These are phyloP conservation scores for Notodonta ziczac DNA, from an alignment of 2,888 invertebrate species.

Conservation along the genomic window DNA sequence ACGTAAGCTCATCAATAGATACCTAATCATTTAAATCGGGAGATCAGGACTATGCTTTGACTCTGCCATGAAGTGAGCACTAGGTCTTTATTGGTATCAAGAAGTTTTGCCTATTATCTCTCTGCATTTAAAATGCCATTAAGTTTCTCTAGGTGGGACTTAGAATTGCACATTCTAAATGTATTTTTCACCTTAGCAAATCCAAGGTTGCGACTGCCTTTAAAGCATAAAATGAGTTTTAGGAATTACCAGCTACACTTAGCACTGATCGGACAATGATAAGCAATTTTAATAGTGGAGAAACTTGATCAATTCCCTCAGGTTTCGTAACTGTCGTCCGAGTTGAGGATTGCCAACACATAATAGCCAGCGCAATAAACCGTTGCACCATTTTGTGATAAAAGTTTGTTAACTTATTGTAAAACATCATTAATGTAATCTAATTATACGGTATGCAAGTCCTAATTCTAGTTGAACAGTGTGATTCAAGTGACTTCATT, in stretches of 20 bases:
- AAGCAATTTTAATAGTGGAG: not conserved
- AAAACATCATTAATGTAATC: too few relatives aligned
- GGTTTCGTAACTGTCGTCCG: constrained; percentile 2
- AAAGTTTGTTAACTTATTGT: constrained; percentile 1
- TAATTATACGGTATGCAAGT: too few relatives aligned
- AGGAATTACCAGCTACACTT: not conserved
- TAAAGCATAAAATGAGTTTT: not conserved
- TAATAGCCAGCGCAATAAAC: constrained; percentile 1
- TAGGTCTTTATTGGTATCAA: too few relatives aligned
- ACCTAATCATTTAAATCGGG: too few relatives aligned
- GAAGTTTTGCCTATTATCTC: too few relatives aligned
- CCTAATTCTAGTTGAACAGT: too few relatives aligned
- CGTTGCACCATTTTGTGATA: constrained; percentile 1
- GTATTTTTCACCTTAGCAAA: not conserved
- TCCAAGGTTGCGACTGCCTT: not conserved
- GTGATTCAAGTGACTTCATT: too few relatives aligned
- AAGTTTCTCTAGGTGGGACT: not conserved
- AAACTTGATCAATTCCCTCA: constrained; percentile 1
- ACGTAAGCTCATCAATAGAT: constrained; percentile 87
- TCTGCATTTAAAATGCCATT: not conserved
- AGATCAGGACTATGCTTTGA: too few relatives aligned
- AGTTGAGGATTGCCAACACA: constrained; percentile 5
- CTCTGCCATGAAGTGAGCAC: too few relatives aligned
- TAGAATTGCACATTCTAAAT: too few relatives aligned
- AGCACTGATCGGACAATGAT: not conserved